phyloP scores from a whole-genome alignment of 2,888 invertebrate genomes.

The Amphimallon solstitiale region DNA sequence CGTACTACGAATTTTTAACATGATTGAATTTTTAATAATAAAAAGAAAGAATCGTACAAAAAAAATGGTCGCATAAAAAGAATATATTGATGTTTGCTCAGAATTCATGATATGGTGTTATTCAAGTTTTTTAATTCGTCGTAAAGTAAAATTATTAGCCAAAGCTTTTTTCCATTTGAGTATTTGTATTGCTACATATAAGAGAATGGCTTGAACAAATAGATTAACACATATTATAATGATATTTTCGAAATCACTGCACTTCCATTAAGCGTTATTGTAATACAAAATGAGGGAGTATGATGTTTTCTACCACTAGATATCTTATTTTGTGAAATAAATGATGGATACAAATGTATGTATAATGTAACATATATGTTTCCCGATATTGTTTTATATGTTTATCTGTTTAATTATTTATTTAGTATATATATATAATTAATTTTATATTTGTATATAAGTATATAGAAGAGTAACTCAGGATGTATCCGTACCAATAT shows the following conservation, averaged over 20 bases:
- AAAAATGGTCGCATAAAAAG: constrained; percentile 20
- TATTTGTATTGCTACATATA: neutral
- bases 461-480: constrained; percentile 40
- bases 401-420: constrained; percentile 42
- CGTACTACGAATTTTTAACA: too few relatives aligned
- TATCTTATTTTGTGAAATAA: constrained; percentile 9
- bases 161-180: neutral
- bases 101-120: neutral
- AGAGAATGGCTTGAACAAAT: neutral
- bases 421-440: constrained; percentile 40
- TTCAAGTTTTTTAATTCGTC: neutral
- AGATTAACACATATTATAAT: neutral
- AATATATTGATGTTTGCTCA: constrained; percentile 17
- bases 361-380: constrained; percentile 17
- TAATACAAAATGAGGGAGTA: constrained; percentile 1
- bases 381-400: constrained; percentile 38
- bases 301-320: neutral
- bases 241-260: constrained; percentile 11
- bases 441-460: constrained; percentile 42
- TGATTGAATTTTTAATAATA: too few relatives aligned
- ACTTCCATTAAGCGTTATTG: constrained; percentile 2
- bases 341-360: constrained; percentile 20
- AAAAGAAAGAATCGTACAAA: constrained; percentile 8
- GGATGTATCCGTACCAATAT: constrained; percentile 42
- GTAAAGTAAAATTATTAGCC: neutral